Conservation (phyloP, 1,140 invertebrate genomes). For the Cyclina sinensis region DNA sequence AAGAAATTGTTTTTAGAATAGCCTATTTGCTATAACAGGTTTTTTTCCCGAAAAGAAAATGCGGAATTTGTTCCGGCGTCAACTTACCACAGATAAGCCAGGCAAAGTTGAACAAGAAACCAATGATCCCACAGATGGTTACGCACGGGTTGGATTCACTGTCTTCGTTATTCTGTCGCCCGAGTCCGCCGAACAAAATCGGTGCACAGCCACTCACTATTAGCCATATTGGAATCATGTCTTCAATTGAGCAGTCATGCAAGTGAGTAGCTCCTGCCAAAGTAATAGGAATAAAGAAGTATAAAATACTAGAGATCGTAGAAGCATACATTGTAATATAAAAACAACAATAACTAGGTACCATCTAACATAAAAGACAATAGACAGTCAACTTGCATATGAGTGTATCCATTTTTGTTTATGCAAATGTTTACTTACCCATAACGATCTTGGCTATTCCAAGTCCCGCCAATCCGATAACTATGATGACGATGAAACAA, state of each 20-base stretch:
- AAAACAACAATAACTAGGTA: too few species aligned
- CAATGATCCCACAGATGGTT: constrained; percentile 23
- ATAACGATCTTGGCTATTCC: constrained; percentile 34
- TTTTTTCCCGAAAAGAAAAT: too few species aligned
- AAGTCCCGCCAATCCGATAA: background rate
- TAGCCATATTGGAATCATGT: constrained; percentile 34
- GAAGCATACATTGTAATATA: too few species aligned
- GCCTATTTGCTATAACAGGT: too few species aligned
- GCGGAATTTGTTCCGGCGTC: too few species aligned
- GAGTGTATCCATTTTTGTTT: too few species aligned
- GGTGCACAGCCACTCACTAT: constrained; percentile 45
- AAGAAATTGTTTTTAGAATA: too few species aligned
- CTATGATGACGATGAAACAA: background rate
- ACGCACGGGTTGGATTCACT: background rate
- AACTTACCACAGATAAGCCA: constrained; percentile 49
- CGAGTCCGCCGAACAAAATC: constrained; percentile 15
- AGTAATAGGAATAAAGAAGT: background rate
- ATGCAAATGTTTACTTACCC: background rate
- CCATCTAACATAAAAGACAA: too few species aligned
- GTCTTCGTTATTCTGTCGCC: background rate
- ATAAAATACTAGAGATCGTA: too few species aligned
- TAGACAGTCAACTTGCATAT: too few species aligned
- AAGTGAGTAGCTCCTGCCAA: background rate
- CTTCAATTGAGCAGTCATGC: constrained; percentile 28
- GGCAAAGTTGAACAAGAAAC: constrained; percentile 33